These are phyloP conservation scores for Leptosomus discolor DNA, from an alignment of 2,113 vertebrate genomes.

Conservation along the genomic window DNA sequence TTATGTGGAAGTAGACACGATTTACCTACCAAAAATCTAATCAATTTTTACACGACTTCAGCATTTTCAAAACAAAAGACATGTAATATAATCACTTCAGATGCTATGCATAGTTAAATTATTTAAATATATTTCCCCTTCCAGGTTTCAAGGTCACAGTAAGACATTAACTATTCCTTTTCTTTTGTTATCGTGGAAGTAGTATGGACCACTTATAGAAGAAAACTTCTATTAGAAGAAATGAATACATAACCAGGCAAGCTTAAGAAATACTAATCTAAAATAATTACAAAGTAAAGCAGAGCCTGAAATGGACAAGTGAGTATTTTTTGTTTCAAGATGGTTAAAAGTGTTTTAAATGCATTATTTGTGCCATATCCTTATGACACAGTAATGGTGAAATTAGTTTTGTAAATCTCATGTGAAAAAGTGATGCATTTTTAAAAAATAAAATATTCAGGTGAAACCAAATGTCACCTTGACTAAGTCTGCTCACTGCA, in stretches of 20 bases:
- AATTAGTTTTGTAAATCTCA: background rate
- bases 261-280: background rate
- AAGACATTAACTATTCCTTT: background rate
- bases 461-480: slow-evolving; percentile 40
- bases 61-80: background rate
- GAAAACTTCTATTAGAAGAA: background rate
- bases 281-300: background rate
- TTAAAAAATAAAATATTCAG: background rate
- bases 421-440: background rate
- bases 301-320: background rate
- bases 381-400: background rate
- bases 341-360: background rate
- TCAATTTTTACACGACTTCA: background rate
- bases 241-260: background rate
- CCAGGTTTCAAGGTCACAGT: slow-evolving; percentile 39
- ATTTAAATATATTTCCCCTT: slow-evolving; percentile 47
- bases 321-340: background rate
- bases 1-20: background rate
- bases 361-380: background rate
- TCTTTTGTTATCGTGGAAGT: background rate
- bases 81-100: background rate
- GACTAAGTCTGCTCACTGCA: background rate
- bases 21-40: background rate
- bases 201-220: rapidly evolving
- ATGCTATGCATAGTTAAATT: background rate